Conservation (phyloP, 2,113 vertebrate genomes). For the Zapus hudsonius region DNA sequence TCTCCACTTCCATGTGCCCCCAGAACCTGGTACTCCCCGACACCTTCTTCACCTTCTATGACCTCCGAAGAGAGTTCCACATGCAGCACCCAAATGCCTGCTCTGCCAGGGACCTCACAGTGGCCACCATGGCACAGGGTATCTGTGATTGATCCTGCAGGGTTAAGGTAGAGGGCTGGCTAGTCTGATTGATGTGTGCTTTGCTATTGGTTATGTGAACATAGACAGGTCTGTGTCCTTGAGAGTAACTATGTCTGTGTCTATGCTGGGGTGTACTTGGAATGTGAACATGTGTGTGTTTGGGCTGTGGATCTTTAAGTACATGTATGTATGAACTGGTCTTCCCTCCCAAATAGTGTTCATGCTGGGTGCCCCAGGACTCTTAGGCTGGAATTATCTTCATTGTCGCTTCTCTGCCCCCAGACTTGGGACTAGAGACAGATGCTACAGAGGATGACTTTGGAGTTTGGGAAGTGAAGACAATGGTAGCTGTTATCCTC, state of each 20-base stretch:
- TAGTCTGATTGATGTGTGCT: not conserved
- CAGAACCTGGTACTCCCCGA: slow-evolving; percentile 94
- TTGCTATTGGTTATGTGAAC: not conserved
- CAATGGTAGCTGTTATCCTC: slow-evolving; percentile 92
- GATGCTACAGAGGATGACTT: slow-evolving; percentile 89
- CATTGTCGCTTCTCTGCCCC: slow-evolving; percentile 11
- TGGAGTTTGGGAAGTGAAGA: slow-evolving; percentile 92
- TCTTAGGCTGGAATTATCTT: slow-evolving; percentile 49
- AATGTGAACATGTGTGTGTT: not conserved
- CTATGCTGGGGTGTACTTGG: not conserved
- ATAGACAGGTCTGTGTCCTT: not conserved
- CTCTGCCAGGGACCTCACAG: slow-evolving; percentile 88
- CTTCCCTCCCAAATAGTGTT: not conserved
- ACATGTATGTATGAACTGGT: not conserved
- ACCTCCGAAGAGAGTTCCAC: slow-evolving; percentile 94
- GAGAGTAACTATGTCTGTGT: not conserved
- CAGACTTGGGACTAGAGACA: slow-evolving; percentile 91
- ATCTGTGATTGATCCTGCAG: slow-evolving; percentile 83
- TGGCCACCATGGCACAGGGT: slow-evolving; percentile 94
- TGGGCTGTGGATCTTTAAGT: not conserved
- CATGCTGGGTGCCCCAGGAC: not conserved
- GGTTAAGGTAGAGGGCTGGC: slow-evolving; percentile 28
- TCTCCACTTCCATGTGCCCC: slow-evolving; percentile 31
- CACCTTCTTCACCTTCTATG: slow-evolving; percentile 96
- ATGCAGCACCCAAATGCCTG: slow-evolving; percentile 89